Conservation (phyloP, 2,888 invertebrate species). For the Axea sp. region DNA sequence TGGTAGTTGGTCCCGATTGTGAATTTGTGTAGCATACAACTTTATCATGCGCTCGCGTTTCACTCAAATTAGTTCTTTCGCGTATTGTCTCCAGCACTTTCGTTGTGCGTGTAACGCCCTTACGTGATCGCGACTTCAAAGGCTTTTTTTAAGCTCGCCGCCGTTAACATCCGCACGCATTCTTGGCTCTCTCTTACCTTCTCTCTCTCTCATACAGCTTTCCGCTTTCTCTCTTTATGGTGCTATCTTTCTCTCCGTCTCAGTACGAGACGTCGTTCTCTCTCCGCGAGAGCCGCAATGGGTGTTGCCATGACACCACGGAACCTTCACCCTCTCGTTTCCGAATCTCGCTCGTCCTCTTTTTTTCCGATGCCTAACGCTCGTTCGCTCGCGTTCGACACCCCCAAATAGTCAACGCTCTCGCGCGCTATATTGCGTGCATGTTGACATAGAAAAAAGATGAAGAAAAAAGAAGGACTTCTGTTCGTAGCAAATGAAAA, state of each 20-base stretch:
- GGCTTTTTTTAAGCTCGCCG: conserved; percentile 57
- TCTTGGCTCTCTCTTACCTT: conserved; percentile 4
- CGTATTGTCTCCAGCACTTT: conserved; percentile 55
- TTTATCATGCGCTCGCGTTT: conserved; percentile 59
- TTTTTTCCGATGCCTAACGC: conserved; percentile 52
- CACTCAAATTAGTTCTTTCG: conserved; percentile 63
- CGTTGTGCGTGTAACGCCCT: conserved; percentile 63
- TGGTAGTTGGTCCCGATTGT: conserved; percentile 55
- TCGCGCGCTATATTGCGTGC: conserved; percentile 67
- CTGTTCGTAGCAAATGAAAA: conserved; percentile 35
- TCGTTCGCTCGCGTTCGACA: conserved; percentile 55
- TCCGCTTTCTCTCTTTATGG: too few relatives aligned
- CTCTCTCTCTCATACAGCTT: conserved; percentile 5
- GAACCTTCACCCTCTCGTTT: conserved; percentile 72
- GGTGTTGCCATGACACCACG: conserved; percentile 79
- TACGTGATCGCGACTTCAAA: conserved; percentile 71
- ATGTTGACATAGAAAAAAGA: conserved; percentile 59
- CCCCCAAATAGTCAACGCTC: conserved; percentile 47
- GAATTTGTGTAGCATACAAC: conserved; percentile 55
- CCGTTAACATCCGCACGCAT: conserved; percentile 61
- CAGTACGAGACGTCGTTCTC: conserved; percentile 64
- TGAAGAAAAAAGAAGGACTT: conserved; percentile 35
- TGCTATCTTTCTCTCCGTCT: conserved; percentile 8
- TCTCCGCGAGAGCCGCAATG: conserved; percentile 66
- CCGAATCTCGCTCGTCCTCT: conserved; percentile 67